phyloP scores from a whole-genome alignment of 2,113 vertebrate genomes.

The Oplegnathus fasciatus region DNA sequence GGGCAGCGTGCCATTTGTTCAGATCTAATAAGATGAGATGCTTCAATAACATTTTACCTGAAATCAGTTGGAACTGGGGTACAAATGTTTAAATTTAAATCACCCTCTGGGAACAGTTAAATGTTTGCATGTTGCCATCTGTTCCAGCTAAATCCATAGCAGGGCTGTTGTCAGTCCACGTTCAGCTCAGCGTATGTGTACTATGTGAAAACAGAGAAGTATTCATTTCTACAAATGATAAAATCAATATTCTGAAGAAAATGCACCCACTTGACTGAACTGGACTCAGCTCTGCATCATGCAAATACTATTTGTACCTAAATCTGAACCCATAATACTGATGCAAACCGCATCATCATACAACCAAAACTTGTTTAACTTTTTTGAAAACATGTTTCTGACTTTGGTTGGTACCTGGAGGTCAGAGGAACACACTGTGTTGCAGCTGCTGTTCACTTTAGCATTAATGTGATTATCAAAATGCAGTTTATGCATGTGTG shows the following conservation, averaged over 20 bases:
- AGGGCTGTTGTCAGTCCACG: too few relatives aligned
- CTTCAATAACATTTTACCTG: neutral
- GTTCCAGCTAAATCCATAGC: too few relatives aligned
- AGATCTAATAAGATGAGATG: neutral
- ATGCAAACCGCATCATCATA: conserved; percentile 16
- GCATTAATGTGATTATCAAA: neutral
- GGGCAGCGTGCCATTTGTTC: neutral
- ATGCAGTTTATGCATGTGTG: neutral
- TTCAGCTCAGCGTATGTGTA: too few relatives aligned
- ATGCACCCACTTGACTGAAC: too few relatives aligned
- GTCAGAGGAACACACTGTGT: neutral
- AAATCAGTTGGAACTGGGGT: neutral
- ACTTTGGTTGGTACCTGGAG: conserved; percentile 2
- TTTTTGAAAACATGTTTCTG: neutral
- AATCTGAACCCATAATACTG: conserved; percentile 56
- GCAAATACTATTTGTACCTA: neutral
- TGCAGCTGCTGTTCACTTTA: too few relatives aligned
- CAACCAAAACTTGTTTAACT: neutral
- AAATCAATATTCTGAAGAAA: too few relatives aligned
- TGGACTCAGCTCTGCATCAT: neutral
- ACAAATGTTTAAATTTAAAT: conserved; percentile 1
- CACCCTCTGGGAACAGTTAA: neutral
- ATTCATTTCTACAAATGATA: too few relatives aligned
- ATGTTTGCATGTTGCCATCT: neutral
- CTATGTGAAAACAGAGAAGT: too few relatives aligned